Evolutionary conservation across 2,113 vertebrate species (phyloP).

Genomic region (Cyanoderma ruficeps): DNA sequence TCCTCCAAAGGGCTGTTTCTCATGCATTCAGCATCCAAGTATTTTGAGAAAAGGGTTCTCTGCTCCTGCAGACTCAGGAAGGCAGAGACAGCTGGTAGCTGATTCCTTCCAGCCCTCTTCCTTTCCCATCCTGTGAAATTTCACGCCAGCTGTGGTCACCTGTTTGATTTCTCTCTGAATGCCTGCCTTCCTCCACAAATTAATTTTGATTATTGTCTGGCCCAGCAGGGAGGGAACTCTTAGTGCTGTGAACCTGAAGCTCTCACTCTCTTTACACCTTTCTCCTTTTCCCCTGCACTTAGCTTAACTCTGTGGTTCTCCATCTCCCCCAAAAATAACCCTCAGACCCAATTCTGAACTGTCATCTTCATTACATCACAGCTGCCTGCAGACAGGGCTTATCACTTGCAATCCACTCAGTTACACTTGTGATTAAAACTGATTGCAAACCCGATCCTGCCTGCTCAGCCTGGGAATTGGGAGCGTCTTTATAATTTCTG

Average conservation of each 20-base stretch:
- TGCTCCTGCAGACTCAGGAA: neutral
- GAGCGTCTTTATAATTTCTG: conserved; percentile 48
- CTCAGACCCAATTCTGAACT: conserved; percentile 49
- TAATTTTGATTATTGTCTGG: conserved; percentile 74
- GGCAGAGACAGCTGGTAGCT: neutral
- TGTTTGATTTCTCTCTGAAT: conserved; percentile 68
- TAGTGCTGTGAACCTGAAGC: neutral
- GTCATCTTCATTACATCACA: conserved; percentile 60
- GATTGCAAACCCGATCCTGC: conserved; percentile 58
- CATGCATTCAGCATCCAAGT: neutral
- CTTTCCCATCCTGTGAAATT: conserved; percentile 30
- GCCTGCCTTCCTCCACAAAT: conserved; percentile 66
- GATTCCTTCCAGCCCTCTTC: neutral
- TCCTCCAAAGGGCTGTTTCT: neutral
- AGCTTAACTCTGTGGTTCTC: conserved; percentile 65
- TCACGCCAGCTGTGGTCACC: conserved; percentile 70
- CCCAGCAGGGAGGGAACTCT: conserved; percentile 5
- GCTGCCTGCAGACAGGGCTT: conserved; percentile 30
- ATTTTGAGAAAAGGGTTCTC: neutral
- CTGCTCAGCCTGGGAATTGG: conserved; percentile 50
- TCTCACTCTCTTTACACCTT: conserved; percentile 10
- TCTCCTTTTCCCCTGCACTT: neutral
- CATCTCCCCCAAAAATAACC: conserved; percentile 48
- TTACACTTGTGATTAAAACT: conserved; percentile 70
- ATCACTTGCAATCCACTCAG: conserved; percentile 39